Percentiles rank a stretch among this genome's conserved stretches.
These are phyloP conservation scores for Smittia aterrima DNA, from an alignment of 2,888 invertebrate genomes.

Conservation along the genomic window DNA sequence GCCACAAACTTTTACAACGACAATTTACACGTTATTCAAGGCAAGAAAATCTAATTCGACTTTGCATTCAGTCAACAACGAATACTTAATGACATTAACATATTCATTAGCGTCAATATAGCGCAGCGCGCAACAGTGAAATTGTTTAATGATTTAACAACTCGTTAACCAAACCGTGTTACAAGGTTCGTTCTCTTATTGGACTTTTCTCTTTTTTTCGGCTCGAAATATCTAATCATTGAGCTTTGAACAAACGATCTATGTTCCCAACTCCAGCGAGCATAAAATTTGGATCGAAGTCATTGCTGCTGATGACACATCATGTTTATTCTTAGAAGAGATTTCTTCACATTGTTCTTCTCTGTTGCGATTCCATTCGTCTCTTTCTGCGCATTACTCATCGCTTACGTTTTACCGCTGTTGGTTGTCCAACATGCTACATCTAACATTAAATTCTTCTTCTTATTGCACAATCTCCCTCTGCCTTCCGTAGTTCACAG, in stretches of 20 bases:
- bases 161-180: background rate
- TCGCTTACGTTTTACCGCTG: background rate
- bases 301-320: background rate
- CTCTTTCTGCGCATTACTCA: slow-evolving; percentile 3
- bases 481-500: no score
- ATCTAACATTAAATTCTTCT: background rate
- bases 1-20: background rate
- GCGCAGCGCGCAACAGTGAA: background rate
- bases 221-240: no score
- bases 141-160: background rate
- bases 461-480: background rate
- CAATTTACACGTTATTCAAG: background rate
- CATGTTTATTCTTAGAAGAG: background rate
- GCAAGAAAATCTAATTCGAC: background rate
- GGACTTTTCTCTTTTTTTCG: no score
- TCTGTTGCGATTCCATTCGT: background rate
- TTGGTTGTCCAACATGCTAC: background rate
- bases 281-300: background rate
- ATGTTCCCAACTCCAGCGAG: background rate
- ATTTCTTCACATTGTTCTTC: background rate
- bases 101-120: slow-evolving; percentile 1
- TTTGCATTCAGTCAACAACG: background rate
- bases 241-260: background rate
- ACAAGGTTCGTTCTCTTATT: no score
- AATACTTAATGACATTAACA: background rate